A percentile compares a stretch with the other conserved stretches of the same genome.
These are phyloP conservation scores for Mesocricetus auratus DNA, from an alignment of 2,113 vertebrate genomes.

Conservation along the genomic window DNA sequence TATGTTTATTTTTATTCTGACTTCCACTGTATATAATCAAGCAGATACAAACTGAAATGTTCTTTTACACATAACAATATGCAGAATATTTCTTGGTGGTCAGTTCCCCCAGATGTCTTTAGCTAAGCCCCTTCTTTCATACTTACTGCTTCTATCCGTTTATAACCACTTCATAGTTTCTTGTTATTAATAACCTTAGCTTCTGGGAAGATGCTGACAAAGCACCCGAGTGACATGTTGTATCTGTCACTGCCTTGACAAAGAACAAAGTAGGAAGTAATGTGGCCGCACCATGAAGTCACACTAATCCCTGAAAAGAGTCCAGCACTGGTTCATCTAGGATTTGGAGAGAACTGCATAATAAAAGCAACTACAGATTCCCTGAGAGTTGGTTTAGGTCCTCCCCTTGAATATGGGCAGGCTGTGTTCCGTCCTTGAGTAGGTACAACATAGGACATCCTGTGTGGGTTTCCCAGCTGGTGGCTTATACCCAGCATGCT, in stretches of 20 bases:
- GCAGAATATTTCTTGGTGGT: not conserved
- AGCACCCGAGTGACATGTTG: not conserved
- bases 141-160: not conserved
- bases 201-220: not conserved
- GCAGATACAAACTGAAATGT: not conserved
- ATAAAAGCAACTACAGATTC: not conserved
- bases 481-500: not conserved
- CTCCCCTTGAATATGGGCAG: not conserved
- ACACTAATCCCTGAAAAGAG: not conserved
- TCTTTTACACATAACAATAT: not conserved
- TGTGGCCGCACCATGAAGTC: too few species aligned
- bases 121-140: not conserved
- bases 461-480: not conserved
- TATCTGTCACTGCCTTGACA: not conserved
- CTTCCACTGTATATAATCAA: not conserved
- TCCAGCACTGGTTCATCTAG: not conserved
- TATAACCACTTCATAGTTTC: not conserved
- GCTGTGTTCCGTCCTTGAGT: not conserved
- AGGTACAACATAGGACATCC: not conserved
- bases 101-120: not conserved
- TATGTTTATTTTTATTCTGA: constrained; percentile 49
- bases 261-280: not conserved
- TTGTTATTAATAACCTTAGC: not conserved
- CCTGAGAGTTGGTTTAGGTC: not conserved
- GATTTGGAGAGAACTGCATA: not conserved